Evolutionary conservation across 2,113 vertebrate genomes (phyloP).

Genomic region (Erpornis zantholeuca): DNA sequence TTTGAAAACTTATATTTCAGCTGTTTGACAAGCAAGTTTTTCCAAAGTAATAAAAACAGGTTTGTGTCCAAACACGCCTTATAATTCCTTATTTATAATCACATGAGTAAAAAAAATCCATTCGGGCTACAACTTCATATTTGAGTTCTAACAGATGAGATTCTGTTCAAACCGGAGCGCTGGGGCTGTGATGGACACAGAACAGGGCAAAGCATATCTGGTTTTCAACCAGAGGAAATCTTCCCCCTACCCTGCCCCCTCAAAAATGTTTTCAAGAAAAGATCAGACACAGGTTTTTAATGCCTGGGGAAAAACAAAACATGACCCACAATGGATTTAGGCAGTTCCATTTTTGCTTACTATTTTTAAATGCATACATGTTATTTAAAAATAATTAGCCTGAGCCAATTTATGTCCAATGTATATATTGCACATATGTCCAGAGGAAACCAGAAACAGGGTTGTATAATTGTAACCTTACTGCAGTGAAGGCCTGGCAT

Average conservation of each 20-base stretch:
- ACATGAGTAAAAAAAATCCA: rapidly evolving
- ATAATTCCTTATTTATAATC: background rate
- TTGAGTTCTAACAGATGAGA: background rate
- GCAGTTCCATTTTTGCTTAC: slow-evolving; percentile 47
- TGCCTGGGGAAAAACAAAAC: slow-evolving; percentile 53
- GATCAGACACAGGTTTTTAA: slow-evolving; percentile 27
- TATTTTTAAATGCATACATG: slow-evolving; percentile 50
- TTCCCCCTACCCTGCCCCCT: background rate
- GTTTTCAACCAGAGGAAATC: slow-evolving; percentile 42
- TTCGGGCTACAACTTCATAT: background rate
- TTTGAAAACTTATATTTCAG: background rate
- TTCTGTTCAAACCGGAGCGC: background rate
- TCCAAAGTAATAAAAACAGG: background rate
- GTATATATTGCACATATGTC: slow-evolving; percentile 48
- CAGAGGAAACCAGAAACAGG: slow-evolving; percentile 42
- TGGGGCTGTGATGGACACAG: slow-evolving; percentile 32
- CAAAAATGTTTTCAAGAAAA: slow-evolving; percentile 39
- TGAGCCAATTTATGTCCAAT: slow-evolving; percentile 44
- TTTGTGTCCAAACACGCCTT: background rate
- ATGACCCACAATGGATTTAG: slow-evolving; percentile 13
- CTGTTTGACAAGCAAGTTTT: background rate
- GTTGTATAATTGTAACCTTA: slow-evolving; percentile 46
- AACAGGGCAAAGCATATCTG: slow-evolving; percentile 36
- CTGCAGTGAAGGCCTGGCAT: slow-evolving; percentile 13
- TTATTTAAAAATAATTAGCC: slow-evolving; percentile 63